Evolutionary conservation across 2,797 vertebrate genomes (phyloP).

Genomic region (Tauraco hartlaubi): DNA sequence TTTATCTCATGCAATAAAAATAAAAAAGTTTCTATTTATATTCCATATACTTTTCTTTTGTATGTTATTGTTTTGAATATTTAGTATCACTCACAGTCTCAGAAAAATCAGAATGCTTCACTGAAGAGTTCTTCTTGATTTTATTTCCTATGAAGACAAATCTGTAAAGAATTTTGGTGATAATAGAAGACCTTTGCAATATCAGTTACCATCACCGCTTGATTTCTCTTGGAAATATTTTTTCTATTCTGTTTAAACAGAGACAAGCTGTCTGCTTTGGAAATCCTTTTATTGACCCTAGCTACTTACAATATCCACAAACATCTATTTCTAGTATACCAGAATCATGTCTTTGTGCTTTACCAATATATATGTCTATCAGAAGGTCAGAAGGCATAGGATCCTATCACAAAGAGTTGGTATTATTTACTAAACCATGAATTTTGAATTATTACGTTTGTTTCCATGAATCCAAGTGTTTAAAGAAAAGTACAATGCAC

Average conservation of each 20-base stretch:
- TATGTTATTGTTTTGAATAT: neutral
- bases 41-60: neutral
- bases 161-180: neutral
- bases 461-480: neutral
- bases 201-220: neutral
- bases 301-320: neutral
- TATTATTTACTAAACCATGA: neutral
- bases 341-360: neutral
- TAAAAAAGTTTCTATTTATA: neutral
- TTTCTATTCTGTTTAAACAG: neutral
- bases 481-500: neutral
- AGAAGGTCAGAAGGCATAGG: neutral
- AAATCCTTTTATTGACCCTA: neutral
- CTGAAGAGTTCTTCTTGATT: neutral
- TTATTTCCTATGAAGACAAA: neutral
- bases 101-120: neutral
- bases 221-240: neutral
- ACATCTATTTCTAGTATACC: neutral
- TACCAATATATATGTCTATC: neutral
- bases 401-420: neutral
- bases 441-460: neutral
- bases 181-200: neutral
- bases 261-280: slow-evolving; percentile 1
- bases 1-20: neutral
- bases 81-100: neutral